phyloP scores from a whole-genome alignment of 1,140 invertebrate species.

The Manduca sexta region DNA sequence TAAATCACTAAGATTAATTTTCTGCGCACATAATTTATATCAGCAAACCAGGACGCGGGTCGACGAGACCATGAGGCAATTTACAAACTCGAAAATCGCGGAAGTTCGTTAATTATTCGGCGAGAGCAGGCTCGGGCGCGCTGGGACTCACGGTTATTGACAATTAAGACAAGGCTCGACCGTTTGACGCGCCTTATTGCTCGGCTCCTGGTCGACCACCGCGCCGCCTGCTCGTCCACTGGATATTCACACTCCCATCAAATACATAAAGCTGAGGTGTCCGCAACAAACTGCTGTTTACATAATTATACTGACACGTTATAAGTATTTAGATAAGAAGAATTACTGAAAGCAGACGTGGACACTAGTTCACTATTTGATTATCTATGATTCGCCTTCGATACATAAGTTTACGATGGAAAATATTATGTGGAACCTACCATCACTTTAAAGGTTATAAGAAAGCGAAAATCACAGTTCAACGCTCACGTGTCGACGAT shows the following conservation, averaged over 20 bases:
- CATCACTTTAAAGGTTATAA: too few relatives aligned
- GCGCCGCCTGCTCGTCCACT: slow-evolving; percentile 6
- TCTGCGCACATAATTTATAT: slow-evolving; percentile 65
- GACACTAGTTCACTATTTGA: too few relatives aligned
- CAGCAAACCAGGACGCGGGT: slow-evolving; percentile 56
- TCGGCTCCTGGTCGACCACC: slow-evolving; percentile 26
- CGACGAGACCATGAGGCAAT: slow-evolving; percentile 67
- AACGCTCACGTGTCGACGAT: too few relatives aligned
- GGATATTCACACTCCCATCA: background rate
- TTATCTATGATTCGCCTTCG: too few relatives aligned
- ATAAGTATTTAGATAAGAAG: too few relatives aligned
- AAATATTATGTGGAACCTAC: too few relatives aligned
- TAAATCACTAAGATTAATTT: slow-evolving; percentile 67
- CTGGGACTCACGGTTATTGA: slow-evolving; percentile 66
- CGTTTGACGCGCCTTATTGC: slow-evolving; percentile 51
- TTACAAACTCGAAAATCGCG: slow-evolving; percentile 72
- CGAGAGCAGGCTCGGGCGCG: slow-evolving; percentile 39
- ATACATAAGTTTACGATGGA: too few relatives aligned
- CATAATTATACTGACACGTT: too few relatives aligned
- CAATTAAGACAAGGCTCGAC: slow-evolving; percentile 63
- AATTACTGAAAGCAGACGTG: too few relatives aligned
- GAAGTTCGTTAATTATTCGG: slow-evolving; percentile 71
- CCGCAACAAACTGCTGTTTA: too few relatives aligned
- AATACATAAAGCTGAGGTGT: too few relatives aligned
- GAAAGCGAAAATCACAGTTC: too few relatives aligned